Evolutionary conservation across 1,140 invertebrate genomes (phyloP).

Genomic region (Drosophila biarmipes): DNA sequence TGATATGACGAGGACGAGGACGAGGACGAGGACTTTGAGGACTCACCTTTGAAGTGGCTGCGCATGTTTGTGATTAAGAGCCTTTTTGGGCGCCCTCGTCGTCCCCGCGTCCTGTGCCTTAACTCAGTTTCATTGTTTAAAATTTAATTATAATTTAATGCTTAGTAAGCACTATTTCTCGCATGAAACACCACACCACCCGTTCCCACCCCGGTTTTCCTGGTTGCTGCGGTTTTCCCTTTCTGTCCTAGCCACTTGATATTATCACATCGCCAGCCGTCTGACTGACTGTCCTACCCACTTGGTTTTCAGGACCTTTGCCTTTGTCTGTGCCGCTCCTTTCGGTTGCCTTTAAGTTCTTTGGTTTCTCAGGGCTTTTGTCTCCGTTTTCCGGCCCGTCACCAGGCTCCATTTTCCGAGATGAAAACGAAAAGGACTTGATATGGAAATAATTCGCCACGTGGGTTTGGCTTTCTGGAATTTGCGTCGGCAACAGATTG

Average conservation of each 20-base stretch:
- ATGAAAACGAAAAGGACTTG: conserved; percentile 59
- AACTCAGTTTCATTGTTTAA: conserved; percentile 76
- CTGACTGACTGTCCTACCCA: conserved; percentile 10
- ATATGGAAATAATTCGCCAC: conserved; percentile 70
- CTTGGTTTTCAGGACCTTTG: not conserved
- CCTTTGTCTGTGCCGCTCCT: conserved; percentile 21
- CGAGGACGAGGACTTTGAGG: not conserved
- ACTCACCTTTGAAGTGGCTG: conserved; percentile 68
- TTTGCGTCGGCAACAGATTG: conserved; percentile 60
- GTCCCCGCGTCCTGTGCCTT: conserved; percentile 45
- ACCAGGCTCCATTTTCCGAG: conserved; percentile 48
- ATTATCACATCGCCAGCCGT: conserved; percentile 62
- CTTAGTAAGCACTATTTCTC: conserved; percentile 79
- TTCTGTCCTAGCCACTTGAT: conserved; percentile 70
- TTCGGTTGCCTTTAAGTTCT: conserved; percentile 15
- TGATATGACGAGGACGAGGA: conserved; percentile 58
- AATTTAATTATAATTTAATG: conserved; percentile 83
- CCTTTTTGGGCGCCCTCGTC: conserved; percentile 47
- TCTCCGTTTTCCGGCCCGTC: conserved; percentile 54
- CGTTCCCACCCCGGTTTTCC: not conserved
- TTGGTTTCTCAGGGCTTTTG: conserved; percentile 45
- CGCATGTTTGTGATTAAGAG: conserved; percentile 83
- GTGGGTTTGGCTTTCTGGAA: conserved; percentile 33
- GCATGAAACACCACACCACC: conserved; percentile 31
- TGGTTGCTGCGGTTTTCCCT: conserved; percentile 55